Evolutionary conservation across 2,888 invertebrate genomes (phyloP), one percentile per base, ranked within the genome.

Genomic region (Nematopogon swammerdamellus): DNA sequence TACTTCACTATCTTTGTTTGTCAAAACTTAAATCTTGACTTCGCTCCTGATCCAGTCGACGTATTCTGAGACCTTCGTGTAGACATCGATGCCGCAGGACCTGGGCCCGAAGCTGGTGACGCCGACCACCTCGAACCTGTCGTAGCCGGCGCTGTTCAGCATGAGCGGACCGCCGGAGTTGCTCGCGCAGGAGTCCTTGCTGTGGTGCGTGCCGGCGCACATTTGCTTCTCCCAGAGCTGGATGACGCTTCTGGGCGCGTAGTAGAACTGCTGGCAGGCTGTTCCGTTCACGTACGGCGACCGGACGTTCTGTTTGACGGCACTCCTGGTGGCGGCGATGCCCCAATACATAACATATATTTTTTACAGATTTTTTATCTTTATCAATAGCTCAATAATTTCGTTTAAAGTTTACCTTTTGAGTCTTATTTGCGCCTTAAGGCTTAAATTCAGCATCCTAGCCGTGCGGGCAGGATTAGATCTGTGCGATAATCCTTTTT

Each of bases 81-180:
- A 87, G 30, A 80, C 73, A 17, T 67, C 63, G 59, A 73, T 72
- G 0, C 86, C 87, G 57, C 87, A 87, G 0, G 80, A 80, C 0
- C 73, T 70, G 0, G 85, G 84, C 1, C 87, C 87, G 56, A 83
- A 86, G 11, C 86, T 87, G 14, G 86, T 85, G 3, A 87, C 65
- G 0, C 87, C 87, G 0, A 63, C 52, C 0, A 63, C 59, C 43
- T 72, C 71, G 18, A 62, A 63, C 1, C 50, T 53, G 8, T 58
- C 58, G 1, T 50, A 53, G 4, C 53, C 57, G 4, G 56, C 59
- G 18, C 62, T 64, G 8, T 68, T 61, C 10, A 60, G 62, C 77
- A 85, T 85, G 2, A 87, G 67, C 0, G 87, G 85, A 1, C 87
- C 87, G 0, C 87, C 87, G 29, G 84, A 84, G 58, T 86, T 86